A percentile compares a stretch with the other conserved stretches of the same genome.
Conservation (phyloP, 2,797 vertebrate species). For the Parotocinclus haroldoi region DNA sequence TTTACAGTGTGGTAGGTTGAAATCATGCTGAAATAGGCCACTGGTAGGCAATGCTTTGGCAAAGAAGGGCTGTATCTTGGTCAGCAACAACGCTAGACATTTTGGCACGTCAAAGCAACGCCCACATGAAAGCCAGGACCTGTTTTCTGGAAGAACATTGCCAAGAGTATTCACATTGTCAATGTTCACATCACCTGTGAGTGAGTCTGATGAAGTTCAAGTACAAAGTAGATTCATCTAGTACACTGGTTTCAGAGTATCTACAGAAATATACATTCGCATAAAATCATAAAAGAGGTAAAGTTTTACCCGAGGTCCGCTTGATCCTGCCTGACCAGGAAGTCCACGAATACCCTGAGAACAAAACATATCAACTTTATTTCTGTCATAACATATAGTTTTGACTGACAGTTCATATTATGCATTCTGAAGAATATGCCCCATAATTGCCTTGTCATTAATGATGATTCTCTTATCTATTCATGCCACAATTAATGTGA, state of each 20-base stretch:
- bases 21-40: no score
- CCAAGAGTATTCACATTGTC: no score
- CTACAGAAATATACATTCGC: neutral
- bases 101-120: no score
- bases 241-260: neutral
- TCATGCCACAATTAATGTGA: neutral
- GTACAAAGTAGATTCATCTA: neutral
- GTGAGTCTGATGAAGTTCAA: neutral
- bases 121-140: no score
- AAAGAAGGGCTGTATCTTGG: no score
- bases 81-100: no score
- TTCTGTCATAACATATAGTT: neutral
- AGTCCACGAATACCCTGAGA: conserved; percentile 63
- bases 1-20: no score
- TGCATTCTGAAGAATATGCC: conserved; percentile 13
- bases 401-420: conserved; percentile 15
- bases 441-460: conserved; percentile 19
- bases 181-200: no score
- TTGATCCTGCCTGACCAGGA: conserved; percentile 59
- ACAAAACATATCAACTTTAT: conserved; percentile 24
- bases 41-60: no score
- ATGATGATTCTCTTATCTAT: conserved; percentile 27
- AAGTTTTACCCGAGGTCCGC: conserved; percentile 62
- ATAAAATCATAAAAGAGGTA: neutral
- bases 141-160: no score